Conservation (phyloP, 2,797 vertebrate genomes). For the Galagoides demidoff region DNA sequence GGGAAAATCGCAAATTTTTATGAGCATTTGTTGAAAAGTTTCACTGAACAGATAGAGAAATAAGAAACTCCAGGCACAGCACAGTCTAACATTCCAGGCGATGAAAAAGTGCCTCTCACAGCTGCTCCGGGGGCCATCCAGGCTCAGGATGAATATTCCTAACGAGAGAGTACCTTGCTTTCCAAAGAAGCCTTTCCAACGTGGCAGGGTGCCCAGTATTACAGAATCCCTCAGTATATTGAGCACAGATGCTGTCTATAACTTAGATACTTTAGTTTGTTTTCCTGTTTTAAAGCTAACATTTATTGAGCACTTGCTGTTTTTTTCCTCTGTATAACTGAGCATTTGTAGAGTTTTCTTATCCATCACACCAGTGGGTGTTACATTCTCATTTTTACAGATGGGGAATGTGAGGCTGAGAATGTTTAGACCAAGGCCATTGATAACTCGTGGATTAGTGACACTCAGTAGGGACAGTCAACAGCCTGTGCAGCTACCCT, state of each 20-base stretch:
- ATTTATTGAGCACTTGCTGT: not conserved
- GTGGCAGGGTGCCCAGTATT: fast-evolving
- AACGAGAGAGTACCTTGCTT: not conserved
- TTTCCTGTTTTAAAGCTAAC: not conserved
- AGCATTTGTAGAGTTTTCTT: not conserved
- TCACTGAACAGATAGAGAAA: not conserved
- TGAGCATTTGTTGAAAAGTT: not conserved
- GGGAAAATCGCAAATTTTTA: not conserved
- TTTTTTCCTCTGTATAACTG: not conserved
- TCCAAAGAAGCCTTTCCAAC: not conserved
- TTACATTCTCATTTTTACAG: not conserved
- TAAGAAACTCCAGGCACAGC: not conserved
- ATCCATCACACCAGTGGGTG: not conserved
- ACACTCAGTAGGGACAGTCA: too few relatives aligned
- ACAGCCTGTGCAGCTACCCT: fast-evolving
- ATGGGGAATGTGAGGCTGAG: not conserved
- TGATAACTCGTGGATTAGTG: not conserved
- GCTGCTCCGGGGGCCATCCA: not conserved
- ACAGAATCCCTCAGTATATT: not conserved
- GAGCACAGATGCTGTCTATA: not conserved
- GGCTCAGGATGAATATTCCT: not conserved
- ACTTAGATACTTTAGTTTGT: not conserved
- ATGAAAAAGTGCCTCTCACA: not conserved
- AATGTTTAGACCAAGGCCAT: not conserved
- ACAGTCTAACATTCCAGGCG: not conserved